A percentile compares a stretch with the other conserved stretches of the same genome.
phyloP scores from a whole-genome alignment of 2,797 vertebrate genomes.

The Zenarchopterus dispar region DNA sequence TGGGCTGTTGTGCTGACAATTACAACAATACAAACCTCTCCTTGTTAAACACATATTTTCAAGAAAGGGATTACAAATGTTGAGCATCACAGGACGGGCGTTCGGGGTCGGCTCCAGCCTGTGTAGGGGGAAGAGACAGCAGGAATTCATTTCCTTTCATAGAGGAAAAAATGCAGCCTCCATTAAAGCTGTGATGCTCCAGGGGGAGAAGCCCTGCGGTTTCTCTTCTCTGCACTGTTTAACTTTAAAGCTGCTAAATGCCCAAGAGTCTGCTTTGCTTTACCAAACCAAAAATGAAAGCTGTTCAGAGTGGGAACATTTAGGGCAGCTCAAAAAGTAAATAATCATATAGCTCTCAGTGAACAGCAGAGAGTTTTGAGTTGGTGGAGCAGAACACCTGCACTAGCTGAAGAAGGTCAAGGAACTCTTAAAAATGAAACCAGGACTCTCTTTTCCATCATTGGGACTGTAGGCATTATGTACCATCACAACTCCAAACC shows the following conservation, averaged over 20 bases:
- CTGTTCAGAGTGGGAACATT: neutral
- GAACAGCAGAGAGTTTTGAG: neutral
- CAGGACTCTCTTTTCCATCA: no score
- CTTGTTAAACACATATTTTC: neutral
- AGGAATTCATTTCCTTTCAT: conserved; percentile 30
- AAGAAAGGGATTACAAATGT: neutral
- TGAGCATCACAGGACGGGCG: neutral
- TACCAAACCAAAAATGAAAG: neutral
- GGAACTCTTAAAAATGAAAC: neutral
- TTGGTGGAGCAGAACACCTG: conserved; percentile 4
- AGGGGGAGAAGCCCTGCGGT: conserved; percentile 2
- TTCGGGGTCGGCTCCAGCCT: conserved; percentile 1
- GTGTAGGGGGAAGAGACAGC: conserved; percentile 10
- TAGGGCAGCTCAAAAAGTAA: neutral
- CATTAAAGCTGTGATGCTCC: conserved; percentile 16
- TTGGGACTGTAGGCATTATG: no score
- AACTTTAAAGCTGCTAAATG: conserved; percentile 16
- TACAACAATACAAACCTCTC: neutral
- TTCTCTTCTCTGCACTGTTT: conserved; percentile 8
- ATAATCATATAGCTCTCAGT: neutral
- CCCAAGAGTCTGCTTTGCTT: neutral
- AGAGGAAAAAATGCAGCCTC: conserved; percentile 2
- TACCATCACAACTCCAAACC: no score
- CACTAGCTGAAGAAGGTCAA: neutral
- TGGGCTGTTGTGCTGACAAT: neutral